phyloP scores from a whole-genome alignment of 2,797 vertebrate genomes.

The Cryptoblepharus egeriae region DNA sequence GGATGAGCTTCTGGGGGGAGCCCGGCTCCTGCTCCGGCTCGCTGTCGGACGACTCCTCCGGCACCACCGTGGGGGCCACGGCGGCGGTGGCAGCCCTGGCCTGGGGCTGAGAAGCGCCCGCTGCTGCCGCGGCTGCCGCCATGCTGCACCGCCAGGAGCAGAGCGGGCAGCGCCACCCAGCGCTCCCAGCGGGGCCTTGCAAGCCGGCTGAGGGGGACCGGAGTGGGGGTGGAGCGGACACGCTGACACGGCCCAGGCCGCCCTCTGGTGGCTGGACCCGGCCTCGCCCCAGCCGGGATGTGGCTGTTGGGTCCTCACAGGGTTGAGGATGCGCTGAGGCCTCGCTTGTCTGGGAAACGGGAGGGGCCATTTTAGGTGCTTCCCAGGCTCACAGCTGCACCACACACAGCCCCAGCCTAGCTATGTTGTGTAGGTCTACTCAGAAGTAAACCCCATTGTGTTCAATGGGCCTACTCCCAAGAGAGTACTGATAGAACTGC shows the following conservation, averaged over 20 bases:
- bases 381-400: no score
- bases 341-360: no score
- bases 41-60: constrained; percentile 94
- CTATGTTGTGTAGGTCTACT: no score
- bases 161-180: constrained; percentile 73
- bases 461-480: no score
- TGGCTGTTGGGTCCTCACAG: no score
- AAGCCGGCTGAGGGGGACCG: constrained; percentile 30
- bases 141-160: constrained; percentile 72
- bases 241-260: neutral
- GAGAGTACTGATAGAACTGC: no score
- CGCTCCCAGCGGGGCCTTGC: constrained; percentile 42
- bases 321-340: no score
- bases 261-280: neutral
- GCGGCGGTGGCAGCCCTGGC: constrained; percentile 68
- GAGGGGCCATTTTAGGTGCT: no score
- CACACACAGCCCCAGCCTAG: no score
- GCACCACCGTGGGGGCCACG: constrained; percentile 79
- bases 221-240: neutral
- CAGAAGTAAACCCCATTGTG: no score
- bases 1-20: constrained; percentile 91
- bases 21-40: constrained; percentile 93
- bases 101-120: constrained; percentile 59
- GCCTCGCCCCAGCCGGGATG: neutral
- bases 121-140: constrained; percentile 83